phyloP scores from a whole-genome alignment of 2,113 vertebrate species.

The Oryzias woworae region DNA sequence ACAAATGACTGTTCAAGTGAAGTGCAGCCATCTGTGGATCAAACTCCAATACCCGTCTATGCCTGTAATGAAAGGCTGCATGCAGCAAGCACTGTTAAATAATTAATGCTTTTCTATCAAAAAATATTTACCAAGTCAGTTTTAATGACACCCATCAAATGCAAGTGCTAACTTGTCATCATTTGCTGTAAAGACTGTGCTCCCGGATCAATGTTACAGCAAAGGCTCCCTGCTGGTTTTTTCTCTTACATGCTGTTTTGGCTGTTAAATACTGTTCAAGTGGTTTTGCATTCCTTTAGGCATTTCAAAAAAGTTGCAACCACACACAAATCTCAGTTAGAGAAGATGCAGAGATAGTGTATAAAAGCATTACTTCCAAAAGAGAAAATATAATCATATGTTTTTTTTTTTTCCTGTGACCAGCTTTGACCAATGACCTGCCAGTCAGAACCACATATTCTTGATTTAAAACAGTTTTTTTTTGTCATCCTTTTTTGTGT shows the following conservation, averaged over 20 bases:
- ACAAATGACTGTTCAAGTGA: slow-evolving; percentile 55
- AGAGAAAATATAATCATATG: too few relatives aligned
- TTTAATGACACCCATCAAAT: slow-evolving; percentile 19
- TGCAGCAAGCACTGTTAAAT: slow-evolving; percentile 40
- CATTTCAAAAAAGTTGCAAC: too few relatives aligned
- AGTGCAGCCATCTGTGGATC: slow-evolving; percentile 46
- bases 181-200: slow-evolving; percentile 10
- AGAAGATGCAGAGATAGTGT: too few relatives aligned
- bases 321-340: too few relatives aligned
- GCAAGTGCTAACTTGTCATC: slow-evolving; percentile 27
- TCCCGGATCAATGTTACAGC: background rate
- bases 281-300: too few relatives aligned
- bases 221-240: background rate
- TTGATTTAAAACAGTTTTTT: too few relatives aligned
- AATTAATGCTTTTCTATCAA: slow-evolving; percentile 27
- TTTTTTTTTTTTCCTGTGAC: too few relatives aligned
- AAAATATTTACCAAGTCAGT: slow-evolving; percentile 25
- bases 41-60: slow-evolving; percentile 43
- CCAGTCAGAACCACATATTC: too few relatives aligned
- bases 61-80: slow-evolving; percentile 42
- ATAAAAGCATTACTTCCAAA: too few relatives aligned
- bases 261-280: background rate
- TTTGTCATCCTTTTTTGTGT: too few relatives aligned
- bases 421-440: too few relatives aligned
- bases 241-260: background rate